Evolutionary conservation across 2,113 vertebrate genomes (phyloP).

Genomic region (Gnathochromis pfefferi): DNA sequence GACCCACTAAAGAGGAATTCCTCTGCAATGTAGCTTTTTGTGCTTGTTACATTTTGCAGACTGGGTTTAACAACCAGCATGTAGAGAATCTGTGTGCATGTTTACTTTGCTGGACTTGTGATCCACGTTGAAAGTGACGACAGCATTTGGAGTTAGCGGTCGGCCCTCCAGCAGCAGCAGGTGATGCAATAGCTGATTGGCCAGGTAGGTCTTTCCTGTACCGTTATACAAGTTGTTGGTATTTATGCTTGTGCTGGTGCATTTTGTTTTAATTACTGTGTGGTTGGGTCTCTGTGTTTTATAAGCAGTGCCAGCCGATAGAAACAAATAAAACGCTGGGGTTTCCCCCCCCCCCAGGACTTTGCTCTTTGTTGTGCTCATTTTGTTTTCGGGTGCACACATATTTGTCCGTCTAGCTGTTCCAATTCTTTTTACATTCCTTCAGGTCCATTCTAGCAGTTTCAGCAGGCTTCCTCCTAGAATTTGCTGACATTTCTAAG

Average conservation of each 20-base stretch:
- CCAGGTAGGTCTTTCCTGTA: slow-evolving; percentile 89
- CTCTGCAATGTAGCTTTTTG: no score
- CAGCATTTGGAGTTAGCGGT: slow-evolving; percentile 75
- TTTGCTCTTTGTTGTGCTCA: background rate
- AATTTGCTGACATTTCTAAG: background rate
- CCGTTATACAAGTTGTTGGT: slow-evolving; percentile 64
- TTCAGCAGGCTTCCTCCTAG: background rate
- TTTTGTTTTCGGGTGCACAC: background rate
- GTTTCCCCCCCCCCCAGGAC: background rate
- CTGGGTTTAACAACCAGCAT: no score
- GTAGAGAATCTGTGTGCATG: background rate
- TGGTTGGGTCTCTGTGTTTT: background rate
- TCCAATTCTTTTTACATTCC: background rate
- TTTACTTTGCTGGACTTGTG: slow-evolving; percentile 96
- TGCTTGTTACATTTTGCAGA: no score
- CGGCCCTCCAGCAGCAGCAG: slow-evolving; percentile 83
- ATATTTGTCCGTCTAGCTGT: background rate
- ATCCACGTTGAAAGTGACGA: slow-evolving; percentile 93
- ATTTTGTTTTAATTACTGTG: background rate
- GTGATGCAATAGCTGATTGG: slow-evolving; percentile 84
- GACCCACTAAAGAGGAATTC: no score
- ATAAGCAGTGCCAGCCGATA: background rate
- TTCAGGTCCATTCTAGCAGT: background rate
- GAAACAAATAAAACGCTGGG: background rate
- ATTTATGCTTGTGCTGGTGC: background rate